Base-by-base conservation (phyloP, 2,888 invertebrate genomes). In the Synanthedon tipuliformis region DNA sequence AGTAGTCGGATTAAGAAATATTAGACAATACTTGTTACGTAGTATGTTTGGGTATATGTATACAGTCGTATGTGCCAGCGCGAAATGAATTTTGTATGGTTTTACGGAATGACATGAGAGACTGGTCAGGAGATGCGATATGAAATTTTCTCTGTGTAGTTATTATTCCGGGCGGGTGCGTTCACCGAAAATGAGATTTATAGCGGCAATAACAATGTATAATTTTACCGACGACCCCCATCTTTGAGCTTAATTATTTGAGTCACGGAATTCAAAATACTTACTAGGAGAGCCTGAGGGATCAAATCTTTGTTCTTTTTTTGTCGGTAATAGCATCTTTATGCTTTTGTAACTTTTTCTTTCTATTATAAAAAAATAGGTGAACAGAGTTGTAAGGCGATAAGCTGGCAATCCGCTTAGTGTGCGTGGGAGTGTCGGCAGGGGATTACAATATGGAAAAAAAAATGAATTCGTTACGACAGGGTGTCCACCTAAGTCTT, bases 321-420 rank as follows among this genome's bases (percentile, higher is more conserved):
- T 67, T 60, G 23, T 69, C 61, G 60, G 66, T 69, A 73, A 73
- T 66, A 67, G 61, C 66, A 66, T 64, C 65, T 68, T 71, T 77
- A 73, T 73, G 71, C 68, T 69, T 71, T 71, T 68, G 73, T 73
- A 73, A 75, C 68, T 70, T 75, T 71, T 82, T 82, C 80, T 80
- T 80, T 75, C 76, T 71, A 78, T 75, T 78, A 73, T 68, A 72
- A 80, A 73, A 83, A 78, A 75, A 10, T 82, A 78, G 78, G 80
- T 79, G 75, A 78, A 75, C 69, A 70, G 69, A 70, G 66, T 67
- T 69, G 69, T 79, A 75, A 78, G 74, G 70, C 79, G 81, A 78
- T 85, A 86, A 85, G 82, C 78, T 67, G 74, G 65, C 80, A 87
- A 87, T 86, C 87, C 82, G 82, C 83, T 86, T 87, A 85, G 71